Evolutionary conservation across 2,888 invertebrate species (phyloP), one percentile per base, ranked within the genome.

Genomic region (Eupithecia vulgata): DNA sequence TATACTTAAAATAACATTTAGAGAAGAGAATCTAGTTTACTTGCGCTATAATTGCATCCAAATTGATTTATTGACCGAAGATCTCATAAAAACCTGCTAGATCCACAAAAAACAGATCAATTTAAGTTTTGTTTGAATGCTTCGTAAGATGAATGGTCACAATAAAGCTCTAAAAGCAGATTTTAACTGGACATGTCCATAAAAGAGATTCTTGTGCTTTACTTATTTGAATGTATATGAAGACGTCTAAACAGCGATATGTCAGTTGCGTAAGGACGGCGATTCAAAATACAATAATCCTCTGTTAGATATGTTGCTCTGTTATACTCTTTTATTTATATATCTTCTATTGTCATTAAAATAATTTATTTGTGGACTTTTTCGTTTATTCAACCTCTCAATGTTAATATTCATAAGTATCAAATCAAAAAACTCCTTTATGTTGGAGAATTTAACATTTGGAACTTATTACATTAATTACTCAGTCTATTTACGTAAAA

Each of bases 401-500:
- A 76, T 45, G 77, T 78, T 81, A 70, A 76, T 79, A 77, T 77
- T 80, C 72, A 76, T 79, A 79, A 78, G 73, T 78, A 78, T 76
- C 67, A 78, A 77, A 76, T 30, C 48, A 70, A 76, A 76, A 57
- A 57, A 75, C 78, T 75, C 77, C 78, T 62, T 76, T 70, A 61
- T 66, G 71, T 64, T 74, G 73, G 77, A 75, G 74, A 70, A 77
- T 79, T 82, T 77, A 81, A 81, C 72, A 79, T 85, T 85, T 83
- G 84, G 85, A 87, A 87, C 85, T 86, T 87, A 89, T 89, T 90
- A 88, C 83, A 88, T 88, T 91, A 91, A 88, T 88, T 91, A 91
- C 85, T 93, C 93, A 93, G 93, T 93, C 93, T 92, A 92, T 92
- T 85, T 83, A 82, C 82, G 81, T 79, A 79, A 76, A 85, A 85